Conservation (phyloP, 2,797 vertebrate species). For the Clarias pachynema region DNA sequence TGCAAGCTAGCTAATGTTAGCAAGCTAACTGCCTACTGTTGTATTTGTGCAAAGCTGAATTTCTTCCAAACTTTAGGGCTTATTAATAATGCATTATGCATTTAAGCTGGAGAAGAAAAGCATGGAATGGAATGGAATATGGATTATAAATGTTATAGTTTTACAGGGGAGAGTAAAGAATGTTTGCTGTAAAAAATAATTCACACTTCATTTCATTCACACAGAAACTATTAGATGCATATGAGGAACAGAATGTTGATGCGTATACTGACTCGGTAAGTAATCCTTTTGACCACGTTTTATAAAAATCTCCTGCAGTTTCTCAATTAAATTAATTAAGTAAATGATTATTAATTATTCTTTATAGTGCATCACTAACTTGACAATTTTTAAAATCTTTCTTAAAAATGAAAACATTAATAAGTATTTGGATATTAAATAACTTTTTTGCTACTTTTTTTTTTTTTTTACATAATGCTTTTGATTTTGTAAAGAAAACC, state of each 20-base stretch:
- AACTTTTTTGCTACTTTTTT: neutral
- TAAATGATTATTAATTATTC: neutral
- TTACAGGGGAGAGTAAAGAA: neutral
- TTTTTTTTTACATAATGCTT: neutral
- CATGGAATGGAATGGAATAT: neutral
- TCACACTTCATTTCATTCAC: neutral
- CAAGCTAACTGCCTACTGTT: neutral
- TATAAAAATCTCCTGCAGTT: neutral
- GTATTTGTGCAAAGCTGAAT: neutral
- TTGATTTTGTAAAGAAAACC: neutral
- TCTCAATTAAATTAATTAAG: too few relatives aligned
- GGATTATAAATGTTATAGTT: neutral
- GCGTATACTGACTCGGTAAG: constrained; percentile 88
- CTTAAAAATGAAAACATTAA: neutral
- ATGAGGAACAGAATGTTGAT: constrained; percentile 89
- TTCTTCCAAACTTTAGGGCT: neutral
- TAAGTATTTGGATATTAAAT: neutral
- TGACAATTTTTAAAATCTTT: neutral
- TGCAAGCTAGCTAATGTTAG: neutral
- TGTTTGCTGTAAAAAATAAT: neutral
- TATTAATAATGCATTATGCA: neutral
- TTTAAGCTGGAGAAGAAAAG: neutral
- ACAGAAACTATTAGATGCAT: constrained; percentile 90
- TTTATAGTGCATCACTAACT: neutral
- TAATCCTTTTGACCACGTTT: constrained; percentile 2